phyloP scores from a whole-genome alignment of 2,797 vertebrate genomes.

The Anabacerthia variegaticeps region DNA sequence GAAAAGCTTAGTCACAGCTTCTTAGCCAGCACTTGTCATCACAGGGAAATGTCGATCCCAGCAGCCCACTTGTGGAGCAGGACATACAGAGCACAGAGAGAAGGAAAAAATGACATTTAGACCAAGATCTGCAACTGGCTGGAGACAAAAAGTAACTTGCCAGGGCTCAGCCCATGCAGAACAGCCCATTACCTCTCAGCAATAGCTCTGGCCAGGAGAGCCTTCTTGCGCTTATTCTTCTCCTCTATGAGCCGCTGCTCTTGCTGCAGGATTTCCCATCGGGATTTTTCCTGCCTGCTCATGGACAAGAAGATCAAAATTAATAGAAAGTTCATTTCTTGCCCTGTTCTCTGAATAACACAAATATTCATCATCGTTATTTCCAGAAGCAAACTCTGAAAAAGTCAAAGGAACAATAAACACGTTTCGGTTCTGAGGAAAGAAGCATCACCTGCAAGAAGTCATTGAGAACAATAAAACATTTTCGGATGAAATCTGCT shows the following conservation, averaged over 20 bases:
- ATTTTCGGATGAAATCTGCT: conserved; percentile 18
- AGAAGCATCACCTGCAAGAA: conserved; percentile 9
- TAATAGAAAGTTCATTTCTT: conserved; percentile 13
- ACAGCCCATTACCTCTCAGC: conserved; percentile 86
- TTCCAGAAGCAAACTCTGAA: conserved; percentile 6
- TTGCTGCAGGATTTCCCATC: conserved; percentile 89
- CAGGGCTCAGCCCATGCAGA: neutral
- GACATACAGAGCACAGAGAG: neutral
- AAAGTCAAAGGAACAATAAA: conserved; percentile 12
- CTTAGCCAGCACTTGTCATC: neutral
- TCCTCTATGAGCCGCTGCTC: conserved; percentile 93
- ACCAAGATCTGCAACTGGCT: neutral
- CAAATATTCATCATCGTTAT: neutral
- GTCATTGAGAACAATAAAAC: conserved; percentile 34
- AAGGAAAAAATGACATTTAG: neutral
- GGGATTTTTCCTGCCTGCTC: conserved; percentile 86
- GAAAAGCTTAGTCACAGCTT: conserved; percentile 14
- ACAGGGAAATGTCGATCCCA: neutral
- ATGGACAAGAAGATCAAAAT: conserved; percentile 19
- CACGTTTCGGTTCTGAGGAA: conserved; percentile 37
- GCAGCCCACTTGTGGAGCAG: neutral
- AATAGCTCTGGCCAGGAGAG: conserved; percentile 90
- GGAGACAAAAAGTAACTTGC: neutral
- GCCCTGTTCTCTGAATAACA: neutral
- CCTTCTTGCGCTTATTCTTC: conserved; percentile 93